Evolutionary conservation across 2,888 invertebrate species (phyloP).

Genomic region (Cheilosia impressa): DNA sequence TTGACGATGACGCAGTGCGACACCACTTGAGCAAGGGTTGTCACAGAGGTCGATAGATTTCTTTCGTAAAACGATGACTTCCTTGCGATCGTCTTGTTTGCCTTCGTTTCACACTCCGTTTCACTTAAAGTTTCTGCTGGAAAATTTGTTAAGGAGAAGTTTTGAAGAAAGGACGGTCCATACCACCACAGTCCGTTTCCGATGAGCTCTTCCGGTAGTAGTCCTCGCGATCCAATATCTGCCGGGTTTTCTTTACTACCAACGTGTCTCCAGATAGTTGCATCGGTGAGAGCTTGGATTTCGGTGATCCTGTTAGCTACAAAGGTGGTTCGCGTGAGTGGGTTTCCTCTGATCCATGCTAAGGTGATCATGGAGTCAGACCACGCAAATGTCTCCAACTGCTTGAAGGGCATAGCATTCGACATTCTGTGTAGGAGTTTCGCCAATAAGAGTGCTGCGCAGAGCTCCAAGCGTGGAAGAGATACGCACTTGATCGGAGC

Average conservation of each 20-base stretch:
- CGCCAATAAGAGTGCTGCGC: constrained; percentile 4
- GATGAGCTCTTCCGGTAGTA: constrained; percentile 13
- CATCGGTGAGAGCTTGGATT: neutral
- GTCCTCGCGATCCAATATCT: constrained; percentile 20
- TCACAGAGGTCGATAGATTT: neutral
- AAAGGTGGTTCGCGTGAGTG: neutral
- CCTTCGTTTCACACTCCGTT: neutral
- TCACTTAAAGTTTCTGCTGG: neutral
- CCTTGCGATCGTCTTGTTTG: neutral
- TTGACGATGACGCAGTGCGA: neutral
- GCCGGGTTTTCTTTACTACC: constrained; percentile 17
- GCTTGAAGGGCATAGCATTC: neutral
- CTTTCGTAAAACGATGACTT: neutral
- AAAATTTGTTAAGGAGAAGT: neutral
- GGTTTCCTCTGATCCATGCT: constrained; percentile 4
- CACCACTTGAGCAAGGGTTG: constrained; percentile 8
- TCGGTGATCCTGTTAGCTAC: neutral
- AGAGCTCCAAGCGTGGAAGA: constrained; percentile 1
- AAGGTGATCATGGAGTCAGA: no score
- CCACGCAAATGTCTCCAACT: neutral
- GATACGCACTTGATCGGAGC: neutral
- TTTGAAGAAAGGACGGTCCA: neutral
- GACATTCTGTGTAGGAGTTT: neutral
- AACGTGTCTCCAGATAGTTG: constrained; percentile 2
- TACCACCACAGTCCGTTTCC: neutral